A percentile compares a stretch with the other conserved stretches of the same genome.
Evolutionary conservation across 2,888 invertebrate genomes (phyloP).

Genomic region (Drosophila peninsularis): DNA sequence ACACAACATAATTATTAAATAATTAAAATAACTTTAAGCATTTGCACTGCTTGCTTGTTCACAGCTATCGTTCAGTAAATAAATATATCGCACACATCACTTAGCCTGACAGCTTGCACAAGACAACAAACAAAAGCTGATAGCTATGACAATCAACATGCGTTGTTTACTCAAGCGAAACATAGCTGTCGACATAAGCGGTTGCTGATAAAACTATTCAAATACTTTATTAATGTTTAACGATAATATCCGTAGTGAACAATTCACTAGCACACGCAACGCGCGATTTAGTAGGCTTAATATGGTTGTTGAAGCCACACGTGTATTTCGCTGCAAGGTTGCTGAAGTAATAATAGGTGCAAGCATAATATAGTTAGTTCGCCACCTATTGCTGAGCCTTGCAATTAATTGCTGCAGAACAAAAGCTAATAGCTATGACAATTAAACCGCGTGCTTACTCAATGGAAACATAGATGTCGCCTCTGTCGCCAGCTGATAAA

Average conservation of each 20-base stretch:
- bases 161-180: background rate
- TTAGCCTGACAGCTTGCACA: background rate
- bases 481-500: background rate
- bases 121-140: background rate
- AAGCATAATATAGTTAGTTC: too few species aligned
- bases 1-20: background rate
- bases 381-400: background rate
- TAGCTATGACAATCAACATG: background rate
- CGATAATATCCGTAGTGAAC: background rate
- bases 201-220: background rate
- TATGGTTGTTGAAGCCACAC: background rate
- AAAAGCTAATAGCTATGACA: constrained; percentile 4
- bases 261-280: background rate
- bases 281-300: background rate
- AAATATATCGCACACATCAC: background rate
- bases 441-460: background rate
- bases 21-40: background rate
- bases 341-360: too few species aligned
- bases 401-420: too few species aligned
- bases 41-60: background rate
- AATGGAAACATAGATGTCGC: constrained; percentile 37
- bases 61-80: background rate
- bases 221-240: background rate
- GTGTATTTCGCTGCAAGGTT: background rate
- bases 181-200: background rate